Conservation (phyloP, 1,140 invertebrate genomes). For the Drosophila mauritiana region DNA sequence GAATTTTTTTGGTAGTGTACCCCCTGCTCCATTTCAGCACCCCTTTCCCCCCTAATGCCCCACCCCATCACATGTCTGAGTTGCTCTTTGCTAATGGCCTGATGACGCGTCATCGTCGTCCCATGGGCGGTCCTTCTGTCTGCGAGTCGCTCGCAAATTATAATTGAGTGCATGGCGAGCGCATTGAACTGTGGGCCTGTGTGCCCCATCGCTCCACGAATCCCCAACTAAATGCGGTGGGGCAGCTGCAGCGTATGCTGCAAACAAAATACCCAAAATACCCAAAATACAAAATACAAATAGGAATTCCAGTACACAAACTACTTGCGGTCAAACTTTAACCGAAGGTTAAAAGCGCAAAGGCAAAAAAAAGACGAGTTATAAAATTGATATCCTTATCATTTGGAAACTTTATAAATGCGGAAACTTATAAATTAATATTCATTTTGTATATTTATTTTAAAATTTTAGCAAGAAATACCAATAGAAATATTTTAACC, state of each 20-base stretch:
- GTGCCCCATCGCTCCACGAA: background rate
- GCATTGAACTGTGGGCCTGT: conserved; percentile 63
- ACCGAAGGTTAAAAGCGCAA: background rate
- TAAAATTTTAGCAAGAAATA: background rate
- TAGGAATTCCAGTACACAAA: background rate
- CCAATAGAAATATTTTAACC: background rate
- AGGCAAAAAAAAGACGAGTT: no score
- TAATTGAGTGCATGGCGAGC: conserved; percentile 77
- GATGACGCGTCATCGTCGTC: conserved; percentile 47
- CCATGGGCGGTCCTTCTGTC: conserved; percentile 47
- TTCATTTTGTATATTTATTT: no score
- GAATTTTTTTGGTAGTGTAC: background rate
- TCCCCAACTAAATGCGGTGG: background rate
- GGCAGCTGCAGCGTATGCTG: background rate
- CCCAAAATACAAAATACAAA: no score
- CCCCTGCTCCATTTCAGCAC: conserved; percentile 2
- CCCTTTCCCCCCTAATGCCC: background rate
- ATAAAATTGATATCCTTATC: no score
- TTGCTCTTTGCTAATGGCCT: conserved; percentile 68
- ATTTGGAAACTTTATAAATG: no score
- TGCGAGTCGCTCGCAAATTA: conserved; percentile 64
- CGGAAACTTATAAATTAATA: no score
- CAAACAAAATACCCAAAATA: background rate
- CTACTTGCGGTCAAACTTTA: background rate
- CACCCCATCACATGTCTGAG: conserved; percentile 8